Evolutionary conservation across 2,113 vertebrate genomes (phyloP).

Genomic region (Apistogramma diplotaenia): DNA sequence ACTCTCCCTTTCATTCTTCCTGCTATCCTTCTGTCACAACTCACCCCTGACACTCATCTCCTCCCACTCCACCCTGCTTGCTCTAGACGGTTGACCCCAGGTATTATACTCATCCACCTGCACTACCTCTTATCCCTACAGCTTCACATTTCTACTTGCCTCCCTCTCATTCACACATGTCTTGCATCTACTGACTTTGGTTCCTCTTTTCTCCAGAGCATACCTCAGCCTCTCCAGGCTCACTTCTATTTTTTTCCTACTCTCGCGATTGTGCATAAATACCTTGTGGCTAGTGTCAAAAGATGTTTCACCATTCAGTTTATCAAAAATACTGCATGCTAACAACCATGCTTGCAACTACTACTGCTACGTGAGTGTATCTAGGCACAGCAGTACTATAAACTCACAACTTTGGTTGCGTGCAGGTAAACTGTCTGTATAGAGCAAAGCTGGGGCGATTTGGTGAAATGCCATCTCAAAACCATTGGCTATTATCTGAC

Average conservation of each 20-base stretch:
- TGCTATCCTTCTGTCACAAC: background rate
- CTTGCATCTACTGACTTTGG: background rate
- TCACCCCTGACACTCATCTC: background rate
- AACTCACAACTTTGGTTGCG: background rate
- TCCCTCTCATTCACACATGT: too few species aligned
- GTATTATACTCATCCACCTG: background rate
- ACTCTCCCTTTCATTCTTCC: background rate
- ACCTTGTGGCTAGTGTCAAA: background rate
- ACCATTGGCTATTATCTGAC: background rate
- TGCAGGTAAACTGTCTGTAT: background rate
- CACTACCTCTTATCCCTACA: background rate
- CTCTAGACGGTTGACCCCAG: background rate
- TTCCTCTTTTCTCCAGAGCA: background rate
- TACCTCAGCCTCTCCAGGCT: background rate
- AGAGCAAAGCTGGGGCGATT: background rate
- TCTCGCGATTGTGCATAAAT: background rate
- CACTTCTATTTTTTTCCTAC: background rate
- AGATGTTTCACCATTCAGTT: background rate
- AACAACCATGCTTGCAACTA: background rate
- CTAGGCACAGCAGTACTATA: background rate
- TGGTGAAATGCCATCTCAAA: background rate
- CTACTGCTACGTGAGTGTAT: background rate
- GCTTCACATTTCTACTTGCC: background rate
- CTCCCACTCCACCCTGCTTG: background rate
- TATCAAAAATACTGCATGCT: background rate